Evolutionary conservation across 2,797 vertebrate species (phyloP).

Genomic region (Lithobates sylvaticus): DNA sequence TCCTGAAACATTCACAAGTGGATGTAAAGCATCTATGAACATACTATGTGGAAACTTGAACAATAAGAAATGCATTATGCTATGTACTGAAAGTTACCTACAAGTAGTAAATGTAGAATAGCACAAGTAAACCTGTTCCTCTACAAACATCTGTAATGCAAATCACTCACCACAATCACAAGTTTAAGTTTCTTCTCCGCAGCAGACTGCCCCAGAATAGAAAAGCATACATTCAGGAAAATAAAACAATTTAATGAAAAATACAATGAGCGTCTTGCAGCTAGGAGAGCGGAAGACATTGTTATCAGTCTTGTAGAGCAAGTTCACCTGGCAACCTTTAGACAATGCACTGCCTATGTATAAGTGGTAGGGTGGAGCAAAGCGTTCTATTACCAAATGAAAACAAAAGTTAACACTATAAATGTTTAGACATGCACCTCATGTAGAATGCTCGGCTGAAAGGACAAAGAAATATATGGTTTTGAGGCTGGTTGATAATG

Average conservation of each 20-base stretch:
- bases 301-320: neutral
- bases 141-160: neutral
- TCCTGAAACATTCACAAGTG: too few relatives aligned
- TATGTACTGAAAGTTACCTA: neutral
- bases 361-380: slow-evolving; percentile 11
- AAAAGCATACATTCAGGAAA: neutral
- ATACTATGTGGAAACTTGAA: neutral
- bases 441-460: neutral
- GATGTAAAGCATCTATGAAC: neutral
- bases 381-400: neutral
- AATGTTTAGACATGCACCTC: neutral
- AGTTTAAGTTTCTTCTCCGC: slow-evolving; percentile 28
- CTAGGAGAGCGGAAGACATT: neutral
- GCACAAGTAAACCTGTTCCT: neutral
- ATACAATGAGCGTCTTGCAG: neutral
- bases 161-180: slow-evolving; percentile 42
- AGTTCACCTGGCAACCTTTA: neutral
- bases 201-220: neutral
- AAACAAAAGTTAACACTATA: neutral
- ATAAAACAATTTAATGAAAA: neutral
- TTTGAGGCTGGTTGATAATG: too few relatives aligned
- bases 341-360: neutral
- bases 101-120: neutral
- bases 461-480: too few relatives aligned
- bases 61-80: too few relatives aligned